A percentile compares a stretch with the other conserved stretches of the same genome.
phyloP scores from a whole-genome alignment of 2,113 vertebrate species.

The Romanogobio albipinnatus region DNA sequence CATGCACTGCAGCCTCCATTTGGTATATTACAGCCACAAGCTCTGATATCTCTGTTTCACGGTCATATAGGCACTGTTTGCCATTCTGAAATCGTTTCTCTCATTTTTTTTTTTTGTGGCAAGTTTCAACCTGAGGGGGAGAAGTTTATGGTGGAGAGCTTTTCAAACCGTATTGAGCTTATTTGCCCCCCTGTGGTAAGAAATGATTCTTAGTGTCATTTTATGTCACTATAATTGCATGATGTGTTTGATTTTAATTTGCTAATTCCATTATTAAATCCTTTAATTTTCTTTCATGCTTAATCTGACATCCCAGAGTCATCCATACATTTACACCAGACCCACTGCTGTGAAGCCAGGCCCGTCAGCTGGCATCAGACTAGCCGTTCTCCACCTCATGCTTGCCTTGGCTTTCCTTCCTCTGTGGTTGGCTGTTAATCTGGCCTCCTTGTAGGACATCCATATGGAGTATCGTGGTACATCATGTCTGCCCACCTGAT shows the following conservation, averaged over 20 bases:
- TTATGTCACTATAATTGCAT: neutral
- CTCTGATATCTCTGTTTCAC: neutral
- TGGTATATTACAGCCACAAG: neutral
- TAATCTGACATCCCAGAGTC: slow-evolving; percentile 64
- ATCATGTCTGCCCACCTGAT: slow-evolving; percentile 15
- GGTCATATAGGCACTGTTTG: neutral
- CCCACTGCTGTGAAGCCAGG: slow-evolving; percentile 57
- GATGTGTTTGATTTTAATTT: neutral
- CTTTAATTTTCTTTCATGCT: neutral
- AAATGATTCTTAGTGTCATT: neutral
- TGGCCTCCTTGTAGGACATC: slow-evolving; percentile 22
- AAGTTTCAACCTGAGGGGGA: slow-evolving; percentile 79
- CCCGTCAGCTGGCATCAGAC: slow-evolving; percentile 20
- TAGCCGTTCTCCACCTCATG: slow-evolving; percentile 48
- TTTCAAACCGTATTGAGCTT: slow-evolving; percentile 76
- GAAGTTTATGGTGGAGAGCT: slow-evolving; percentile 73
- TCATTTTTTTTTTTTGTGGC: neutral
- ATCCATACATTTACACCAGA: slow-evolving; percentile 77
- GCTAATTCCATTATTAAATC: neutral
- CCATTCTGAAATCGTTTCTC: neutral
- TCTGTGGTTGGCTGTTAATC: slow-evolving; percentile 28
- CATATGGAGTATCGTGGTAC: slow-evolving; percentile 16
- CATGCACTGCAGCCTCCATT: neutral
- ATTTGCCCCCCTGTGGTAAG: slow-evolving; percentile 78
- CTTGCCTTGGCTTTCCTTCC: slow-evolving; percentile 15